These are phyloP conservation scores for Plutella xylostella DNA, from an alignment of 2,888 invertebrate genomes.

Conservation along the genomic window DNA sequence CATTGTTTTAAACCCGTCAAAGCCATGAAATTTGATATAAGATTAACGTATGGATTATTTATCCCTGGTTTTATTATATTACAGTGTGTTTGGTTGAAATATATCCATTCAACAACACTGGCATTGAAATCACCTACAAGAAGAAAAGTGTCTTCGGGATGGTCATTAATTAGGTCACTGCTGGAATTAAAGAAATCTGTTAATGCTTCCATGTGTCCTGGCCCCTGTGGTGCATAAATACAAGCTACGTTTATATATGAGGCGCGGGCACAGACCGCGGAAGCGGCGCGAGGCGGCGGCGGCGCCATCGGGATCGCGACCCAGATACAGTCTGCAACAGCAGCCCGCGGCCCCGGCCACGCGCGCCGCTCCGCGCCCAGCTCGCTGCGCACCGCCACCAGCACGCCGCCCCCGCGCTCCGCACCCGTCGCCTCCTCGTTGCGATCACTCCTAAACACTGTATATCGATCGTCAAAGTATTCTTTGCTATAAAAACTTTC, in stretches of 20 bases:
- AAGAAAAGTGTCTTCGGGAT: conserved; percentile 6
- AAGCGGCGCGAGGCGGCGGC: not conserved
- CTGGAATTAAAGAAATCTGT: conserved; percentile 4
- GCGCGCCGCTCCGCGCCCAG: not conserved
- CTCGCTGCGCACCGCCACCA: not conserved
- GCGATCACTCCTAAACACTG: not conserved
- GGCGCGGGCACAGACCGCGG: no score
- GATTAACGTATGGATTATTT: not conserved
- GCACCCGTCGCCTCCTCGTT: not conserved
- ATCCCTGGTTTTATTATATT: not conserved
- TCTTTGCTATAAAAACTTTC: no score
- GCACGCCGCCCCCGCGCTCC: not conserved
- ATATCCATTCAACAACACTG: not conserved
- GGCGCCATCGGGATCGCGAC: not conserved
- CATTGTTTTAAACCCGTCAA: not conserved
- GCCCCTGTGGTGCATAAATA: not conserved
- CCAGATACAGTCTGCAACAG: not conserved
- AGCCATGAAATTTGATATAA: not conserved
- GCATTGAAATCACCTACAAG: conserved; percentile 10
- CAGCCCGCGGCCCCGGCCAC: not conserved
- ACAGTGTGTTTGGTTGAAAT: not conserved
- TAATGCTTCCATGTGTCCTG: conserved; percentile 1
- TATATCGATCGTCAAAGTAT: not conserved
- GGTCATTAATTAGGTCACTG: conserved; percentile 5
- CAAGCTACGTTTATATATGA: conserved; percentile 2